Evolutionary conservation across 2,888 invertebrate species (phyloP).

Genomic region (Diaperis boleti): DNA sequence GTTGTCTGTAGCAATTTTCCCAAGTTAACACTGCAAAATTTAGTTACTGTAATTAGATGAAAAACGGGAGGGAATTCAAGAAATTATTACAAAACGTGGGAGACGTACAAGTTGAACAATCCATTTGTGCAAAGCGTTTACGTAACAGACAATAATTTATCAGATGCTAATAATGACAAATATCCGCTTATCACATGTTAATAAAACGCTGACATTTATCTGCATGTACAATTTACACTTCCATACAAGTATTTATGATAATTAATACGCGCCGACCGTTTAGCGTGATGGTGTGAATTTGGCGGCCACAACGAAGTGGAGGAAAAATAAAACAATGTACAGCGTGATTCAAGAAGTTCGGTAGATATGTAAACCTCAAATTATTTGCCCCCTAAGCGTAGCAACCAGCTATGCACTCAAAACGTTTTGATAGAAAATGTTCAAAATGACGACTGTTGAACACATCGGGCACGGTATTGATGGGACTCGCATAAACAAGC

Average conservation of each 20-base stretch:
- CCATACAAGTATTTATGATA: conserved; percentile 52
- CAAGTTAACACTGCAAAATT: too few relatives aligned
- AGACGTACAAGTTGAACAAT: conserved; percentile 24
- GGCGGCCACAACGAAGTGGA: conserved; percentile 32
- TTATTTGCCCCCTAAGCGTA: too few relatives aligned
- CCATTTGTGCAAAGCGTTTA: conserved; percentile 42
- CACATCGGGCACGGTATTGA: too few relatives aligned
- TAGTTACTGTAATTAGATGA: neutral
- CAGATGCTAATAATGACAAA: conserved; percentile 50
- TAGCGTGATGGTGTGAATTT: conserved; percentile 47
- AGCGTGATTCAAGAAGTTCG: too few relatives aligned
- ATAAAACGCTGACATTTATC: conserved; percentile 46
- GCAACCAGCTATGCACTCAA: too few relatives aligned
- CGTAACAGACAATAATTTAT: conserved; percentile 44
- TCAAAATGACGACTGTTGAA: too few relatives aligned
- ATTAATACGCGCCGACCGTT: conserved; percentile 48
- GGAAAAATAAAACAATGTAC: conserved; percentile 37
- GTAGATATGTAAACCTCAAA: too few relatives aligned
- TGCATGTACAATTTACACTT: conserved; percentile 49
- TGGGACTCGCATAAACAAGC: too few relatives aligned
- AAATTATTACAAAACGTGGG: conserved; percentile 35
- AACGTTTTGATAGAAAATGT: too few relatives aligned
- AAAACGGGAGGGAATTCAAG: conserved; percentile 13
- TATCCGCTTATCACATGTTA: conserved; percentile 48
- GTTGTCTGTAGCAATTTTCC: too few relatives aligned